Conservation (phyloP, 2,888 invertebrate species). For the Diadegma fenestrale region DNA sequence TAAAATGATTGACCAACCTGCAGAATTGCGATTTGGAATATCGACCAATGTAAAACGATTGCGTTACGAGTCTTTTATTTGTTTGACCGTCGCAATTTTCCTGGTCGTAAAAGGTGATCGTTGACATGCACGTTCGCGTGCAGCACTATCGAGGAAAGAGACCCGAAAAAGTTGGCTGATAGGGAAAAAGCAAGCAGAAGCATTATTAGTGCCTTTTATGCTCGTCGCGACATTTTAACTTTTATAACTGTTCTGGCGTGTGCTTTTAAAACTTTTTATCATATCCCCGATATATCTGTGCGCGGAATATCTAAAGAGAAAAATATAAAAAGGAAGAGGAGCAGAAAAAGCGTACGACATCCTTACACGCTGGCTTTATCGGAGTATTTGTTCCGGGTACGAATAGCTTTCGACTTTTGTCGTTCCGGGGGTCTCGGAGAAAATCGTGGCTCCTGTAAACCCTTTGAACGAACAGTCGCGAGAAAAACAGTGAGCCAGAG, state of each 20-base stretch:
- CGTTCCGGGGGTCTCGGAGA: conserved; percentile 50
- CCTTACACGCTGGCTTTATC: conserved; percentile 61
- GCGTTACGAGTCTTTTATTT: neutral
- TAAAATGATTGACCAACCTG: neutral
- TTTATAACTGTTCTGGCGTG: conserved; percentile 66
- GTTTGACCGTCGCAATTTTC: neutral
- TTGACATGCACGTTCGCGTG: conserved; percentile 23
- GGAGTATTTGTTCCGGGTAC: conserved; percentile 66
- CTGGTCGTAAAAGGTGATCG: conserved; percentile 20
- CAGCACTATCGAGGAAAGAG: conserved; percentile 1
- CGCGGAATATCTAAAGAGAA: neutral
- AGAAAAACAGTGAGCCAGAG: neutral
- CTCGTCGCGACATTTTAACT: conserved; percentile 67
- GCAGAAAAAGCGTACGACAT: neutral
- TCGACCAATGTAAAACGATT: neutral
- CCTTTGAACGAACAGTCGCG: conserved; percentile 33
- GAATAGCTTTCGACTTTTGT: conserved; percentile 67
- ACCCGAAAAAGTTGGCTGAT: conserved; percentile 43
- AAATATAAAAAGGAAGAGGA: neutral
- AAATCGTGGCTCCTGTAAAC: conserved; percentile 18
- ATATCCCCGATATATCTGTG: conserved; percentile 28
- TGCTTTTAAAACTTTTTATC: conserved; percentile 71
- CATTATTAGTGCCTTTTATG: conserved; percentile 48
- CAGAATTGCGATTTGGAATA: neutral
- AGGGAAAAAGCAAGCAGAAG: conserved; percentile 52